Evolutionary conservation across 2,888 invertebrate species (phyloP), one percentile per base, ranked within the genome.

Genomic region (Polymixis flavicincta): DNA sequence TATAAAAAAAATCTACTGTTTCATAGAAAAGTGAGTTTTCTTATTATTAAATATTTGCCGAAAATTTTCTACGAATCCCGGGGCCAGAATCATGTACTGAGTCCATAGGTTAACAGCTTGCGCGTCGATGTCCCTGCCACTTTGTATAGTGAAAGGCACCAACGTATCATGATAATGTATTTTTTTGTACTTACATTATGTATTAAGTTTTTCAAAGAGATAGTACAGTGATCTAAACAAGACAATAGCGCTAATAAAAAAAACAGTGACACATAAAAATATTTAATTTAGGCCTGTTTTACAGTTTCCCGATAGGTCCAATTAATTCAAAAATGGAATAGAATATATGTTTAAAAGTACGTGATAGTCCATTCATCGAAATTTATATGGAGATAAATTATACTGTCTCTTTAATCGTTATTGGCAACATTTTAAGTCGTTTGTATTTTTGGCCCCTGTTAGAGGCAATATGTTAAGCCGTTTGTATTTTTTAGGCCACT

Each of bases 91-190:
- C 42, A 45, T 42, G 42, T 13, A 45, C 42, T 37, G 37, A 37
- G 6, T 5, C 37, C 3, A 37, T 37, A 6, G 37, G n/a, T n/a
- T 37, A 37, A 45, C 1, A 45, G 42, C 11, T 45, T 45, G 13
- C 11, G 42, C 11, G 9, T 45, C 42, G 11, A 11, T 13, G 42
- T 45, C 42, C 42, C 13, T 45, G 42, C 42, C 42, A 45, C 42
- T 11, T 45, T 45, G 42, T 45, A 88, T 80, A 77, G 69, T 75
- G 66, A 88, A 90, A 91, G 89, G 90, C 90, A 91, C 90, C 75
- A 90, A 89, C 85, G 71, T 84, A 87, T 87, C 75, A 75, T 84
- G 81, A 79, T 83, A 79, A 79, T 78, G 55, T 71, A 67, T 80
- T 54, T 25, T 74, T 86, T 82, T 84, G 77, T 82, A 87, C n/a